Evolutionary conservation across 2,113 vertebrate species (phyloP), one percentile per base, ranked within the genome.

Genomic region (Bubalus kerabau): DNA sequence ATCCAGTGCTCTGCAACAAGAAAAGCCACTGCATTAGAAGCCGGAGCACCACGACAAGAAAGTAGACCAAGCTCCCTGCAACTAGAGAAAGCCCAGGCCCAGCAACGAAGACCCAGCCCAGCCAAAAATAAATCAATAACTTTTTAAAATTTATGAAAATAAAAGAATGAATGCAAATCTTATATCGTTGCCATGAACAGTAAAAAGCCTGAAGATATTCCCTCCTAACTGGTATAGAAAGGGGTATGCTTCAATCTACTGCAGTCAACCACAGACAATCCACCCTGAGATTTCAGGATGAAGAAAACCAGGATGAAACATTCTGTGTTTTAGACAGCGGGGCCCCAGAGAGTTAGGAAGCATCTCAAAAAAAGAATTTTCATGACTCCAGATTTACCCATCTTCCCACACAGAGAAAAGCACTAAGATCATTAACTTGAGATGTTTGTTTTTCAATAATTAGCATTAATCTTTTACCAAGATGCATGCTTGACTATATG

Each of bases 31-130:
- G 71, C 71, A 14, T 43, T 24, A 74, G 36, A 74, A 43, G 71
- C 71, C 0, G 0, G 21, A 74, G 21, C 21, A 43, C 71, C 0
- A 0, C 21, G 40, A 13, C 36, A 3, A 43, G 71, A 74, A 5
- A 74, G 36, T 1, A 40, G 36, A 12, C 36, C 0, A 2, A 74
- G 71, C 71, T 74, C 36, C n/a, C 19, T 14, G 36, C 36, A 43
- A 24, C 36, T 0, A 74, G 71, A 74, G 36, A 6, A 43, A 13
- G 36, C 23, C 23, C 36, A 43, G 19, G 71, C 36, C 21, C 36
- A 43, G 71, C 36, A 40, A 23, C 12, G 3, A 14, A 74, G 71
- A 40, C 36, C 71, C 71, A 67, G 32, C 64, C 16, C 32, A 67
- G 64, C 7, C 64, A 67, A 67, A 67, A 67, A 2, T 19, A 74